These are phyloP conservation scores for Pseudorectes ferrugineus DNA, from an alignment of 2,113 vertebrate species.

Conservation along the genomic window DNA sequence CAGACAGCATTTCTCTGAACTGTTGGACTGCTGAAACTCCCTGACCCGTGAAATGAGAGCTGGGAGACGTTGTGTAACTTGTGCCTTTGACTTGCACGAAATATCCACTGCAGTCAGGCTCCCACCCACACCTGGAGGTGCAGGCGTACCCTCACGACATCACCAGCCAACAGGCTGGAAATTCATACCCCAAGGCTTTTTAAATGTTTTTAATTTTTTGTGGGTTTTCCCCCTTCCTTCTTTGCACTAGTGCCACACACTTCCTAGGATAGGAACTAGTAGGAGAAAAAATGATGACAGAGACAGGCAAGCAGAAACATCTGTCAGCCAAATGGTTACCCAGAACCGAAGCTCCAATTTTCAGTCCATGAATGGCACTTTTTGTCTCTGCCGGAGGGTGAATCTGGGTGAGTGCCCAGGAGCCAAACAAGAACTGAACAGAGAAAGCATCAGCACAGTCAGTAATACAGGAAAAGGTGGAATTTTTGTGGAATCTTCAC, in stretches of 20 bases:
- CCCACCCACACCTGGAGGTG: neutral
- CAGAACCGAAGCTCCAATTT: neutral
- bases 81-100: neutral
- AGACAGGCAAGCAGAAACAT: slow-evolving; percentile 12
- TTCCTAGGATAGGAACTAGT: neutral
- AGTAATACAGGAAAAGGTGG: slow-evolving; percentile 8
- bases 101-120: neutral
- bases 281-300: neutral
- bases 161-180: neutral
- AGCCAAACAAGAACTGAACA: slow-evolving; percentile 32
- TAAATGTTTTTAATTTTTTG: neutral
- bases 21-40: neutral
- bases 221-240: neutral
- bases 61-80: neutral
- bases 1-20: neutral
- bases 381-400: slow-evolving; percentile 8
- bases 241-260: neutral
- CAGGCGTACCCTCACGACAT: neutral
- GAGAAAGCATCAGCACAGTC: neutral
- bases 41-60: neutral
- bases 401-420: slow-evolving; percentile 27
- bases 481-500: slow-evolving; percentile 57
- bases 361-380: slow-evolving; percentile 6
- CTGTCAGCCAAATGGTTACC: slow-evolving; percentile 52
- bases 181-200: neutral